These are phyloP conservation scores for Blastobasis adustella DNA, from an alignment of 2,888 invertebrate genomes.

Conservation along the genomic window DNA sequence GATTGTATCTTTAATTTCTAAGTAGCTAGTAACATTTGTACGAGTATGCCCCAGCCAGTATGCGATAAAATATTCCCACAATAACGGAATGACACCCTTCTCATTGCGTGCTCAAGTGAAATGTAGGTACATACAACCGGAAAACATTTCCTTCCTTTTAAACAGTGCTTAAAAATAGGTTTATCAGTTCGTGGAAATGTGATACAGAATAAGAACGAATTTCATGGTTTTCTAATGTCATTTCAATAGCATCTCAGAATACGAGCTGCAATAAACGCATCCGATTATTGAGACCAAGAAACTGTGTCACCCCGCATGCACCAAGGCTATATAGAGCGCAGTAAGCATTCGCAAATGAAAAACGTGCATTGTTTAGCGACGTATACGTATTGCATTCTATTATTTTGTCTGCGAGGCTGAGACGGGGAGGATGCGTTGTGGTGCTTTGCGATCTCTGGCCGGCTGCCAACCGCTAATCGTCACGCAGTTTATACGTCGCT, in stretches of 20 bases:
- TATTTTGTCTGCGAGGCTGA: slow-evolving; percentile 14
- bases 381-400: slow-evolving; percentile 12
- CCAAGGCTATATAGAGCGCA: slow-evolving; percentile 1
- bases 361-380: slow-evolving; percentile 7
- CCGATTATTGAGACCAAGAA: not conserved
- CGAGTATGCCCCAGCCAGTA: too few relatives aligned
- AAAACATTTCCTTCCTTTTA: too few relatives aligned
- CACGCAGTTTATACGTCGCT: slow-evolving; percentile 45
- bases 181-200: too few relatives aligned
- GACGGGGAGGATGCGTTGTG: slow-evolving; percentile 34
- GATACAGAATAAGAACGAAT: not conserved
- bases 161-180: too few relatives aligned
- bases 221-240: not conserved
- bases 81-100: too few relatives aligned
- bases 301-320: not conserved
- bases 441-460: slow-evolving; percentile 35
- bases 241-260: not conserved
- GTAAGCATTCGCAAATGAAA: slow-evolving; percentile 8
- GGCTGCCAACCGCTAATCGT: slow-evolving; percentile 57
- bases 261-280: too few relatives aligned
- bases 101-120: too few relatives aligned
- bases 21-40: too few relatives aligned
- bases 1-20: too few relatives aligned
- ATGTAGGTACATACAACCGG: too few relatives aligned
- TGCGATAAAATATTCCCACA: too few relatives aligned